Conservation (phyloP, 2,797 vertebrate genomes). For the Enteromius trimaculatus region DNA sequence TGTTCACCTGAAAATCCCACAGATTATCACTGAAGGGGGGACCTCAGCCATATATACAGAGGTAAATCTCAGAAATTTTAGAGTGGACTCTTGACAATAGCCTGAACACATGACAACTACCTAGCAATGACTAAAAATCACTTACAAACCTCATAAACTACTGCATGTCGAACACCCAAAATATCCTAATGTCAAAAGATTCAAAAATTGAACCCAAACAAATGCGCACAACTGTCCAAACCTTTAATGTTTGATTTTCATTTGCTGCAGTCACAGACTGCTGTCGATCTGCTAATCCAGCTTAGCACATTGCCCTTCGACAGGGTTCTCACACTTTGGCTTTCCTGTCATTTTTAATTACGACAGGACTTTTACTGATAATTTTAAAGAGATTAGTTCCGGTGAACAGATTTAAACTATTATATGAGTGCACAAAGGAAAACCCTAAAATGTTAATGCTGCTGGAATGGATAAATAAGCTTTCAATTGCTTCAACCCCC, state of each 20-base stretch:
- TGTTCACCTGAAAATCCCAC: not conserved
- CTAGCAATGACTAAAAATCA: not conserved
- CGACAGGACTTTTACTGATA: not conserved
- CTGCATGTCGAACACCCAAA: not conserved
- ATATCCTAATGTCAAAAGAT: not conserved
- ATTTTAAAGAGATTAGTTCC: not conserved
- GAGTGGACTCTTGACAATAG: not conserved
- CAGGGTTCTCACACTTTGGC: slow-evolving; percentile 7
- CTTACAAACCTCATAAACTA: not conserved
- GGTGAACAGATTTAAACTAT: not conserved
- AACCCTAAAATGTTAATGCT: no score
- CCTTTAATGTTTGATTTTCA: not conserved
- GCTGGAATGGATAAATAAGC: not conserved
- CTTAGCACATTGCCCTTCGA: not conserved
- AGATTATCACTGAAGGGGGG: not conserved
- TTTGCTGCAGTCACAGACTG: slow-evolving; percentile 6
- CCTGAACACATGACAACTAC: not conserved
- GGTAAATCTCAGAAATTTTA: not conserved
- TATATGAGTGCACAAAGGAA: not conserved
- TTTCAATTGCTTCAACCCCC: not conserved
- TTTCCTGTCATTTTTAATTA: slow-evolving; percentile 4
- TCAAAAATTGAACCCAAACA: not conserved
- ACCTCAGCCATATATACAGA: not conserved
- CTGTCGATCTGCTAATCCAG: slow-evolving; percentile 21
- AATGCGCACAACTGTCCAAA: not conserved